Percentiles rank a stretch among this genome's conserved stretches.
phyloP scores from a whole-genome alignment of 1,140 invertebrate species.

The Brevipalpus yothersi region DNA sequence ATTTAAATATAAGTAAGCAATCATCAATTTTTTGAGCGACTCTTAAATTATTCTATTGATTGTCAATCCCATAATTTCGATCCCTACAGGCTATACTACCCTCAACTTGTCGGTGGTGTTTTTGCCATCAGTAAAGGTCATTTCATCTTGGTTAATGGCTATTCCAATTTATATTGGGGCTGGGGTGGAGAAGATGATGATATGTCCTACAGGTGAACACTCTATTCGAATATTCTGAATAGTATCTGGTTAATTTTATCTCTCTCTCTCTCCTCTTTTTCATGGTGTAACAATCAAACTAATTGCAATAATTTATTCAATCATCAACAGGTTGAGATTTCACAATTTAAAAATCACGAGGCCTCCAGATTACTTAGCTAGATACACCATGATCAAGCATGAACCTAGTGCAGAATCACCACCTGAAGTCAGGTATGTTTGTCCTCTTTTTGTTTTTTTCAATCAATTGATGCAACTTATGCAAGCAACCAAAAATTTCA shows the following conservation, averaged over 20 bases:
- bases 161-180: conserved; percentile 67
- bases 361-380: conserved; percentile 12
- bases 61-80: too few relatives aligned
- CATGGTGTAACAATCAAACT: too few relatives aligned
- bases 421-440: conserved; percentile 11
- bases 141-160: conserved; percentile 60
- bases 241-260: too few relatives aligned
- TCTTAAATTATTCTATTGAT: too few relatives aligned
- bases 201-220: conserved; percentile 34
- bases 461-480: too few relatives aligned
- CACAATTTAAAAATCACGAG: conserved; percentile 13
- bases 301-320: too few relatives aligned
- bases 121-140: conserved; percentile 30
- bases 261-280: too few relatives aligned
- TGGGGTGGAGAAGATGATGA: conserved; percentile 65
- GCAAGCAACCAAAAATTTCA: too few relatives aligned
- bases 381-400: conserved; percentile 16
- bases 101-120: conserved; percentile 49
- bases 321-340: conserved; percentile 11
- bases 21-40: too few relatives aligned
- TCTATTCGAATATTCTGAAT: neutral
- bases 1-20: conserved; percentile 45
- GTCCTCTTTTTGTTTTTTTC: too few relatives aligned
- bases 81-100: conserved; percentile 9
- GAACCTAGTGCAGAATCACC: conserved; percentile 14